Conservation (phyloP, 1,140 invertebrate genomes). For the Caenorhabditis briggsae region DNA sequence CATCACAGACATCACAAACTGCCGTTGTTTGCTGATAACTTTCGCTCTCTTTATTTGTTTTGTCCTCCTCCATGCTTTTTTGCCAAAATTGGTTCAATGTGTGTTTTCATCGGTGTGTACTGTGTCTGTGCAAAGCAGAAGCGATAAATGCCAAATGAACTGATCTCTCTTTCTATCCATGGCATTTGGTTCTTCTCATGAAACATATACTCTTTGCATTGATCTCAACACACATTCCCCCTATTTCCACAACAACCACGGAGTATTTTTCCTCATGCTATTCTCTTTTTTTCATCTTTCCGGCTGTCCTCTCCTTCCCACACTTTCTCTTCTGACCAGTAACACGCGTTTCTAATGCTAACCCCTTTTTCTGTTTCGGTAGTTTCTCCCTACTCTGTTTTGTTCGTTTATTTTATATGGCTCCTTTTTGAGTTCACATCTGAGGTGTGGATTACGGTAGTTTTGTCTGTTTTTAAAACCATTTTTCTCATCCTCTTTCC, state of each 20-base stretch:
- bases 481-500: slow-evolving; percentile 33
- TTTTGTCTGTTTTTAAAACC: slow-evolving; percentile 36
- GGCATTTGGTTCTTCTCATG: background rate
- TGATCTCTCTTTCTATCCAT: background rate
- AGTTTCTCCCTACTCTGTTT: background rate
- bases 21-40: background rate
- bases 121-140: background rate
- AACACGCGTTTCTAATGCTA: slow-evolving; percentile 1
- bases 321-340: background rate
- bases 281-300: background rate
- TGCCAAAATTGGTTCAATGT: slow-evolving; percentile 23
- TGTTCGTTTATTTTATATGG: background rate
- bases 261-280: slow-evolving; percentile 9
- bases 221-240: slow-evolving; percentile 9
- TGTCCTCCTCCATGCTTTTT: background rate
- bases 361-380: slow-evolving; percentile 18
- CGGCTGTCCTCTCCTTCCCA: background rate
- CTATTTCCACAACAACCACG: background rate
- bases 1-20: slow-evolving; percentile 9
- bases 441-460: slow-evolving; percentile 18
- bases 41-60: background rate
- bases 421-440: background rate
- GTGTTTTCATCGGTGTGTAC: background rate
- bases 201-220: background rate
- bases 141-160: too few relatives aligned